A percentile compares a stretch with the other conserved stretches of the same genome.
These are phyloP conservation scores for Cylloceria caligata DNA, from an alignment of 2,888 invertebrate genomes.

Conservation along the genomic window DNA sequence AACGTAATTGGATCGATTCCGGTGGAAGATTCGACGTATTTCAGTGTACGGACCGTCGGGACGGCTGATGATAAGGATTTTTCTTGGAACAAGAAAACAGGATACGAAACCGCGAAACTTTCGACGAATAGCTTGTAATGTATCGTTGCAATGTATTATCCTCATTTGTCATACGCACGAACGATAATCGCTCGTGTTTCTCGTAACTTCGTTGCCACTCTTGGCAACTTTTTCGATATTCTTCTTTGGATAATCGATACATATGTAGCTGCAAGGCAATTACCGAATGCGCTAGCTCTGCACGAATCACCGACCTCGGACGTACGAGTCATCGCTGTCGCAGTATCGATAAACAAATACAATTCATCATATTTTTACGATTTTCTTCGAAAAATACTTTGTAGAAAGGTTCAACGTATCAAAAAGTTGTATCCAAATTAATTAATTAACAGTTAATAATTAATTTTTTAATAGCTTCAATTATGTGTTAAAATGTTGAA, in stretches of 20 bases:
- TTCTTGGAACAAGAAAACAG: not conserved
- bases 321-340: not conserved
- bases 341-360: not conserved
- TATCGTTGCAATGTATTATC: constrained; percentile 2
- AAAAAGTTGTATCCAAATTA: not conserved
- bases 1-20: constrained; percentile 46
- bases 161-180: not conserved
- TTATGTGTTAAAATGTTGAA: not conserved
- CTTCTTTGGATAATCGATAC: not conserved
- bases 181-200: not conserved
- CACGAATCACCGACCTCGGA: not conserved
- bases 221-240: not conserved
- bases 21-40: constrained; percentile 33
- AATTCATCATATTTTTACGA: not conserved
- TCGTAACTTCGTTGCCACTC: not conserved
- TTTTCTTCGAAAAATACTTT: not conserved
- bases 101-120: constrained; percentile 3
- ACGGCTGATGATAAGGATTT: constrained; percentile 16
- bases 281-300: not conserved
- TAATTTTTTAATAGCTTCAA: not conserved
- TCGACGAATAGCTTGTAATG: not conserved
- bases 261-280: not conserved
- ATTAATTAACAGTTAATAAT: not conserved
- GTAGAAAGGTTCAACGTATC: too few species aligned
- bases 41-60: not conserved